phyloP scores from a whole-genome alignment of 2,888 invertebrate species.

The Entomobrya multifasciata region DNA sequence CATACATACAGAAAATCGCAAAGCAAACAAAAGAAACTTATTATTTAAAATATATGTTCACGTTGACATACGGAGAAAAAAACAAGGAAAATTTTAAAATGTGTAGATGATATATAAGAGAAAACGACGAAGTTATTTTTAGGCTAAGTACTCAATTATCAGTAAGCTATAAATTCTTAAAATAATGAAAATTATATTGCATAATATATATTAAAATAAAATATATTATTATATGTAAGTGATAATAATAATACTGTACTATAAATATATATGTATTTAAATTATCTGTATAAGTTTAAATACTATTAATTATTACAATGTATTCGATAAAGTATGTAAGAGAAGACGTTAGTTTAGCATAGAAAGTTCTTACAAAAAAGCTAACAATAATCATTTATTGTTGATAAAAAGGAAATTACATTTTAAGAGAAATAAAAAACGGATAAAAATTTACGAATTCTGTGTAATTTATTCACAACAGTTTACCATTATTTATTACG shows the following conservation, averaged over 20 bases:
- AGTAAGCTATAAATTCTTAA: slow-evolving; percentile 58
- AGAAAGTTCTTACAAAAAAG: slow-evolving; percentile 70
- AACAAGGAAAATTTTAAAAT: slow-evolving; percentile 37
- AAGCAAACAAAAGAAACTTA: slow-evolving; percentile 53
- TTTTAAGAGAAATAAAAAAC: slow-evolving; percentile 64
- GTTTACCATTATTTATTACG: too few species aligned
- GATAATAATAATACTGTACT: slow-evolving; percentile 44
- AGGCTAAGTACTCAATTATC: slow-evolving; percentile 68
- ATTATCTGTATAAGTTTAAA: slow-evolving; percentile 43
- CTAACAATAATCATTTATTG: slow-evolving; percentile 70
- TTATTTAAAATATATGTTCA: slow-evolving; percentile 57
- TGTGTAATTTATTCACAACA: too few species aligned
- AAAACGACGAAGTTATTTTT: slow-evolving; percentile 57
- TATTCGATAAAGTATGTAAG: slow-evolving; percentile 62
- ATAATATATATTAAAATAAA: slow-evolving; percentile 20
- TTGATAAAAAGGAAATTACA: slow-evolving; percentile 70
- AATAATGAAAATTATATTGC: too few species aligned
- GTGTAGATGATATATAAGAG: slow-evolving; percentile 37
- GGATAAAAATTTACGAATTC: slow-evolving; percentile 47
- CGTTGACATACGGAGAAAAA: slow-evolving; percentile 49
- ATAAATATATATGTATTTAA: slow-evolving; percentile 26
- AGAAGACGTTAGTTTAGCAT: slow-evolving; percentile 69
- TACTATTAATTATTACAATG: slow-evolving; percentile 58
- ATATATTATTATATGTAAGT: too few species aligned
- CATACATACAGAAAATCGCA: slow-evolving; percentile 48